phyloP scores from a whole-genome alignment of 2,888 invertebrate genomes.

The Ichneumon xanthorius region DNA sequence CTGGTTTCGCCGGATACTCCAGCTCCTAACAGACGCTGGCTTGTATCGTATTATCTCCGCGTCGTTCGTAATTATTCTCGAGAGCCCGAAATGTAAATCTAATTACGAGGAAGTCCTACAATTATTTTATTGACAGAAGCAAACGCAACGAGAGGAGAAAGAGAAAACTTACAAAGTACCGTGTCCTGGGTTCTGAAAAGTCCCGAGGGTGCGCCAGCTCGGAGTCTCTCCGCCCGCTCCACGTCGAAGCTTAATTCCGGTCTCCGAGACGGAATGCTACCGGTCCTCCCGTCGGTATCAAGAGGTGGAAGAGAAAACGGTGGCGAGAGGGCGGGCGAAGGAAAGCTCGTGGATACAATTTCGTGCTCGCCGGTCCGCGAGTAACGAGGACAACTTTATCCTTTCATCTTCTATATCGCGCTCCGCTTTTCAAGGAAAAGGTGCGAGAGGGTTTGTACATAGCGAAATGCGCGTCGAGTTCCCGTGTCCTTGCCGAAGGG shows the following conservation, averaged over 20 bases:
- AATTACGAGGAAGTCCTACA: constrained; percentile 13
- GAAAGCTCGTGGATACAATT: constrained; percentile 60
- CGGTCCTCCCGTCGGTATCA: constrained; percentile 1
- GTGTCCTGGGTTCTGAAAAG: constrained; percentile 44
- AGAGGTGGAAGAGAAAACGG: constrained; percentile 12
- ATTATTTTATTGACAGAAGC: constrained; percentile 37
- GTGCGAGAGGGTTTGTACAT: constrained; percentile 38
- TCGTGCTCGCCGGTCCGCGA: constrained; percentile 61
- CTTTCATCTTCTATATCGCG: constrained; percentile 65
- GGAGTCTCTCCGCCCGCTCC: constrained; percentile 20
- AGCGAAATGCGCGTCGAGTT: constrained; percentile 40
- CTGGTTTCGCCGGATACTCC: not conserved
- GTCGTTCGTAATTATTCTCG: not conserved
- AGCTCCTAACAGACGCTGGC: not conserved
- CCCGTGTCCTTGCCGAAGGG: constrained; percentile 36
- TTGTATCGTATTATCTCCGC: not conserved
- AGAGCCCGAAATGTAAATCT: constrained; percentile 7
- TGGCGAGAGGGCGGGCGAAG: not conserved
- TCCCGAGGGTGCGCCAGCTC: constrained; percentile 39
- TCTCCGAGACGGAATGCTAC: constrained; percentile 23
- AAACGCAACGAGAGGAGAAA: not conserved
- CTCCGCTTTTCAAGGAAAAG: constrained; percentile 55
- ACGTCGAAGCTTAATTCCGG: constrained; percentile 54
- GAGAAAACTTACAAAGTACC: constrained; percentile 58
- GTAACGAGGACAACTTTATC: constrained; percentile 70